Evolutionary conservation across 2,888 invertebrate genomes (phyloP), one percentile per base, ranked within the genome.

Genomic region (Trichopoda pennipes): DNA sequence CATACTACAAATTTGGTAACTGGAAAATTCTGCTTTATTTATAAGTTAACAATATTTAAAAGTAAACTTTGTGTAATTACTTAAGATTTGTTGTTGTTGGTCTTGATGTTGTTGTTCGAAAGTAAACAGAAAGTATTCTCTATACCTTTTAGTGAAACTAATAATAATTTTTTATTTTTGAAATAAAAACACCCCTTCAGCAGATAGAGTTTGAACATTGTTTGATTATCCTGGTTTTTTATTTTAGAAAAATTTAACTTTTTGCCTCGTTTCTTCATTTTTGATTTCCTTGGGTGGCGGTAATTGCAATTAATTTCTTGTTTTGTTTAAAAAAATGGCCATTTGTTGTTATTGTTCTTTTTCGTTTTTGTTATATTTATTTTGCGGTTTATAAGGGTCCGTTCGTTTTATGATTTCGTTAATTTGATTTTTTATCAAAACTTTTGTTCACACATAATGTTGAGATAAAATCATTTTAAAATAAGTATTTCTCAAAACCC

Each of bases 281-380:
- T 12, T 16, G 17, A 8, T 28, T 61, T 56, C 16, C 53, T 72
- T 83, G 84, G 85, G 85, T 85, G 84, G 69, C 84, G 85, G 86
- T 86, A 86, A 86, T 85, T 86, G 84, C 85, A 86, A 86, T 86
- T 86, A 86, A 86, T 85, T 82, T 79, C 66, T 75, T 79, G 35
- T 70, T 60, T 79, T 70, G 79, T 85, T 84, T 83, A 84, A 84
- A 85, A n/a, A 85, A 84, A 81, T 85, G 83, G 85, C 82, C 86
- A 85, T 84, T 85, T 86, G 85, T 85, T 85, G 78, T 84, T 81
- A 80, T 83, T 82, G 79, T 73, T 60, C 66, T 70, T 82, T 84
- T 83, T 81, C 80, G 1, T 42, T 60, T 3, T 49, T 49, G 19
- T 55, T 53, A 14, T 80, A 78, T 80, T 74, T 80, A 38, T 78